A percentile compares a stretch with the other conserved stretches of the same genome.
These are phyloP conservation scores for Desoria tigrina DNA, from an alignment of 2,888 invertebrate genomes.

Conservation along the genomic window DNA sequence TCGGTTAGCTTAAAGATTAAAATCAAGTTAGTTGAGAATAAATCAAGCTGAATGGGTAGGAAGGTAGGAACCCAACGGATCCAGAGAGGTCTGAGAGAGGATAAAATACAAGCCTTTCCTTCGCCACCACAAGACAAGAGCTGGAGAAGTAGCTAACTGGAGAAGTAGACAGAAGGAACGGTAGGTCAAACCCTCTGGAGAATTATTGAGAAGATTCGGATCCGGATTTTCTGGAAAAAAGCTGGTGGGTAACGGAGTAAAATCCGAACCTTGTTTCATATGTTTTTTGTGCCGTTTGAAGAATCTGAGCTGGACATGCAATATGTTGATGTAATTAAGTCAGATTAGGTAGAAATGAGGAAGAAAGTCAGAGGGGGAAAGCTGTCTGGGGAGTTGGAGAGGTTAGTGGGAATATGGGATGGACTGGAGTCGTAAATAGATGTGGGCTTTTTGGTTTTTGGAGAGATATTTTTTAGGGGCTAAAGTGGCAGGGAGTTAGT, in stretches of 20 bases:
- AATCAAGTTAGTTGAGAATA: too few relatives aligned
- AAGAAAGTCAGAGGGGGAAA: slow-evolving; percentile 18
- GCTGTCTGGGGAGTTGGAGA: slow-evolving; percentile 14
- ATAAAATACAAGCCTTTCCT: too few relatives aligned
- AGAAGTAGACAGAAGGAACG: neutral
- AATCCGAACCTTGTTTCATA: neutral
- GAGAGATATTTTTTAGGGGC: neutral
- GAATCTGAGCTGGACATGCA: slow-evolving; percentile 3
- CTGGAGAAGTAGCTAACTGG: too few relatives aligned
- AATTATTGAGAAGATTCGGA: slow-evolving; percentile 3
- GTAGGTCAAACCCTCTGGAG: neutral
- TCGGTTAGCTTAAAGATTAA: too few relatives aligned
- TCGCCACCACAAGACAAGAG: too few relatives aligned
- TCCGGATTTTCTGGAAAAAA: neutral
- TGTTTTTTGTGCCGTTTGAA: slow-evolving; percentile 1
- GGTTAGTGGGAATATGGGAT: too few relatives aligned
- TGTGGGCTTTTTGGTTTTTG: too few relatives aligned
- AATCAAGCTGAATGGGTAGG: too few relatives aligned
- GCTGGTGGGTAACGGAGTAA: neutral
- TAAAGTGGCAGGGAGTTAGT: slow-evolving; percentile 2
- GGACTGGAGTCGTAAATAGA: too few relatives aligned
- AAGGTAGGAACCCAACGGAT: too few relatives aligned
- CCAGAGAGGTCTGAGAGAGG: too few relatives aligned
- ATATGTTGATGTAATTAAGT: slow-evolving; percentile 31
- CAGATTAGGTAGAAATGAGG: slow-evolving; percentile 24